Base-by-base conservation (phyloP, 2,888 invertebrate species). In the Galerucella nymphaeae region DNA sequence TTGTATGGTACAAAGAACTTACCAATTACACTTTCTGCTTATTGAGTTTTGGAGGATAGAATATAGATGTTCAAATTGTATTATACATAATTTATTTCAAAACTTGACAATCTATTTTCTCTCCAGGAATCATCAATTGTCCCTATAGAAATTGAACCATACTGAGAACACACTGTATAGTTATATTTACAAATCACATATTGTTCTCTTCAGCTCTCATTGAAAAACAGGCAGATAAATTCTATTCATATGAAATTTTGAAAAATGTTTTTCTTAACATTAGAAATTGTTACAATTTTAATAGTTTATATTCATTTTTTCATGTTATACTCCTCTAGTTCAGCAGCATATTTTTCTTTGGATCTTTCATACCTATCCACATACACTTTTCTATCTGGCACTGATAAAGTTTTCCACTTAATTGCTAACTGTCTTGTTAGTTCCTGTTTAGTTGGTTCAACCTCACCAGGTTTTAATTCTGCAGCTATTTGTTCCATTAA, bases 271-370 rank as follows among this genome's bases (percentile, higher is more conserved):
- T 42, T 2, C 42, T 11, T 11, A 42, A 42, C 13, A 8, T 42
- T 0, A 38, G 6, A 38, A 38, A 38, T 38, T 38, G 30, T 38
- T 38, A 38, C 8, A 38, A 38, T 38, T 38, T 38, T 38, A 38
- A 8, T 38, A 38, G 30, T 38, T 38, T 38, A 45, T 14, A 45
- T 16, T 62, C 5, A 79, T 78, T 87, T 86, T 84, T 86, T 85
- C 83, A 87, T 83, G 82, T 90, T 90, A 83, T 90, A 91, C 80
- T 91, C 89, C 79, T 89, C 90, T 91, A 93, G 91, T 87, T 93
- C 93, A 75, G 90, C 92, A 67, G 91, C 92, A 86, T 93, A 93
- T 82, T 93, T 93, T 84, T 93, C 93, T 85, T 93, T 93, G 70
- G 93, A 93, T 82, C 91, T 89, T 86, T 93, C 93, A 83, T 91